Conservation (phyloP, 2,113 vertebrate species). For the Albula goreensis region DNA sequence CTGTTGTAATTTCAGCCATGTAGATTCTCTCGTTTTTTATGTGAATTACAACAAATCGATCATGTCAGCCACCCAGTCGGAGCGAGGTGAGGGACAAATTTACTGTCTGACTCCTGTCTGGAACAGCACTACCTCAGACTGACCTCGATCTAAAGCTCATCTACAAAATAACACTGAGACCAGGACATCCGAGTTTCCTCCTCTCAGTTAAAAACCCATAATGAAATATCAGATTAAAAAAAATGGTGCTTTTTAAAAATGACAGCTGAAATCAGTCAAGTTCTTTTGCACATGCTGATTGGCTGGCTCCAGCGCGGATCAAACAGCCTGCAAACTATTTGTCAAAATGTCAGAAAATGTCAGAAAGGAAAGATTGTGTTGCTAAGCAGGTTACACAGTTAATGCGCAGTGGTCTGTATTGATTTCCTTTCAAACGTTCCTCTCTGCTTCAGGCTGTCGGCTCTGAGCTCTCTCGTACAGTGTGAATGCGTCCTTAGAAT, state of each 20-base stretch:
- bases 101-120: neutral
- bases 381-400: constrained; percentile 4
- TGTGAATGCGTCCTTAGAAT: too few relatives aligned
- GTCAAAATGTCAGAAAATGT: neutral
- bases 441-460: neutral
- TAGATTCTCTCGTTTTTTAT: neutral
- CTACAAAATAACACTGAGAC: neutral
- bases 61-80: neutral
- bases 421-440: constrained; percentile 20
- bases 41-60: neutral
- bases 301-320: neutral
- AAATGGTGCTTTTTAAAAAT: neutral
- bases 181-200: neutral
- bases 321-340: neutral
- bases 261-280: neutral
- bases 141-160: too few relatives aligned
- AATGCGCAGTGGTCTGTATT: neutral
- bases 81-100: neutral
- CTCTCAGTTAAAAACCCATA: neutral
- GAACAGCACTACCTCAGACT: too few relatives aligned
- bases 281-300: neutral
- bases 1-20: neutral
- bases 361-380: neutral
- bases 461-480: neutral
- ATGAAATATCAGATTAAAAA: neutral